Base-by-base conservation (phyloP, 2,888 invertebrate genomes). In the Xylophagus ater region DNA sequence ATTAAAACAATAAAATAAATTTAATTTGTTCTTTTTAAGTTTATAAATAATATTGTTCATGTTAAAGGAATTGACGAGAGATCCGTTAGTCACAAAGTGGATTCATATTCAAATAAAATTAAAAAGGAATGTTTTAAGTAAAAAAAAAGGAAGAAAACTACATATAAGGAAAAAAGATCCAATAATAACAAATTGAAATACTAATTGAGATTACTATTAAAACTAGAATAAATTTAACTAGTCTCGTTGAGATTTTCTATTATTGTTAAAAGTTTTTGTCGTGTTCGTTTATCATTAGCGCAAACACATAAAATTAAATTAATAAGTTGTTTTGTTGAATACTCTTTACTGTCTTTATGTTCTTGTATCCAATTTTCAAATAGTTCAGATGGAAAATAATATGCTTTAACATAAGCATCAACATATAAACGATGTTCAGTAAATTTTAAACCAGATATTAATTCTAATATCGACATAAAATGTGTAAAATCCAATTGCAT, bases 401-500 rank as follows among this genome's bases (percentile, higher is more conserved):
- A 98, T 0, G 96, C 94, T 60, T 97, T 97, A 1, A 98, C 86
- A 57, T 93, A 98, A 38, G 76, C 75, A 64, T 97, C 96, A 0
- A 97, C 94, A 54, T 86, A 89, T 39, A 86, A 83, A 47, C 82
- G 78, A 54, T 86, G 84, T 1, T 94, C 90, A 12, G 90, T 71
- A 3, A 92, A 92, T 55, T 81, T 80, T 6, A 90, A 58, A 1
- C 77, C 76, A 0, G 90, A 83, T 38, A 94, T 77, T 54, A 83
- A 79, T 62, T 96, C 93, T 36, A 90, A 70, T 58, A 94, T 92
- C 15, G 87, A 79, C 49, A 92, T 75, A 45, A 96, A 78, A 59
- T 97, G 96, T 6, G 92, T 87, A 56, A 92, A 96, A 69, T 98
- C 98, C 15, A 98, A 68, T 58, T 96, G 96, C 97, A 98, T 98